phyloP scores from a whole-genome alignment of 2,888 invertebrate genomes.

The Chesias legatella region DNA sequence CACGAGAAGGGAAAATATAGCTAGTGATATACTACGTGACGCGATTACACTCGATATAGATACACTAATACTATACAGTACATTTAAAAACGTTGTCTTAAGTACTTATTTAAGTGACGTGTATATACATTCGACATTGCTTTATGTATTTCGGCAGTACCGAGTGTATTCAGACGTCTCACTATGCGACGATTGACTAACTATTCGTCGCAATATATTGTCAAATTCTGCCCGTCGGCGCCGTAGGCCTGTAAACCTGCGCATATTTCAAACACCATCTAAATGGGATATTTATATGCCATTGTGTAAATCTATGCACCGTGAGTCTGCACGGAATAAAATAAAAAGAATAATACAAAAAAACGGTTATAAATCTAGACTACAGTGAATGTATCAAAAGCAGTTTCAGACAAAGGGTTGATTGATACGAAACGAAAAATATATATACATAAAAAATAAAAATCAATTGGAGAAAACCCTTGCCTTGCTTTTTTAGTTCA shows the following conservation, averaged over 20 bases:
- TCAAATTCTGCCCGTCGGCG: conserved; percentile 10
- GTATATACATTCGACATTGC: conserved; percentile 6
- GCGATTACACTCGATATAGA: conserved; percentile 34
- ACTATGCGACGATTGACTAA: conserved; percentile 25
- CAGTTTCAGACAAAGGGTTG: too few species aligned
- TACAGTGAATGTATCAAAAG: too few species aligned
- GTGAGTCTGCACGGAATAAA: too few species aligned
- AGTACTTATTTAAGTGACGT: conserved; percentile 19
- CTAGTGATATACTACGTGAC: conserved; percentile 47
- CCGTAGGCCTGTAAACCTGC: not conserved
- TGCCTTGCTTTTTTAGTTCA: too few species aligned
- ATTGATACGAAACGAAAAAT: too few species aligned
- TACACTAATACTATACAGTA: conserved; percentile 12
- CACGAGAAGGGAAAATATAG: conserved; percentile 47
- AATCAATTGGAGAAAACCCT: too few species aligned
- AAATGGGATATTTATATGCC: too few species aligned
- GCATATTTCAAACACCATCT: too few species aligned
- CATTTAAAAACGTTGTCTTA: conserved; percentile 8
- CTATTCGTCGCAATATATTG: conserved; percentile 29
- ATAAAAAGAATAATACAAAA: too few species aligned
- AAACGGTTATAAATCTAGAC: too few species aligned
- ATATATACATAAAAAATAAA: too few species aligned
- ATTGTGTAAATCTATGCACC: too few species aligned
- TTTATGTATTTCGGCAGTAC: conserved; percentile 2
- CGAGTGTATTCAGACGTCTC: conserved; percentile 35